A percentile compares a stretch with the other conserved stretches of the same genome.
phyloP scores from a whole-genome alignment of 1,140 invertebrate genomes.

The Drosophila kohkoa region DNA sequence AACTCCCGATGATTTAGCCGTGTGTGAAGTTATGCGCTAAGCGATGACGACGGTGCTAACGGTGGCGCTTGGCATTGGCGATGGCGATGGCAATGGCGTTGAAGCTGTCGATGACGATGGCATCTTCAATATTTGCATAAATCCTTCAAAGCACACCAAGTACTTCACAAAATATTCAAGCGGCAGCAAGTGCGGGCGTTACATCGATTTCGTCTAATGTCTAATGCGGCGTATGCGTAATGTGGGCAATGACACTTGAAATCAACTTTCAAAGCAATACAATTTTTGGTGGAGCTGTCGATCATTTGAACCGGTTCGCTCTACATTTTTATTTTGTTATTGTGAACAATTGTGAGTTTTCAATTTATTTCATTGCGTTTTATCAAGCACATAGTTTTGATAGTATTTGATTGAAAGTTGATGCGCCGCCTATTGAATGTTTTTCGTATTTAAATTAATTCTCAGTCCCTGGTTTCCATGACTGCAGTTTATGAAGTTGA shows the following conservation, averaged over 20 bases:
- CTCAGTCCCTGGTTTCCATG: constrained; percentile 17
- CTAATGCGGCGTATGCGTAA: constrained; percentile 57
- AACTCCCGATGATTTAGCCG: constrained; percentile 30
- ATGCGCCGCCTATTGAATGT: neutral
- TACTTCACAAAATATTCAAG: constrained; percentile 66
- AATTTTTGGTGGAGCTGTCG: neutral
- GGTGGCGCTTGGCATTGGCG: constrained; percentile 34
- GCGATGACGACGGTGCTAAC: constrained; percentile 64
- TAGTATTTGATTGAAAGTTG: neutral
- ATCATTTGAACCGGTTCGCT: constrained; percentile 7
- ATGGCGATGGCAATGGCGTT: neutral
- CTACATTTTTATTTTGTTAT: neutral
- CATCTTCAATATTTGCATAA: constrained; percentile 79
- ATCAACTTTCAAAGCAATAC: constrained; percentile 5
- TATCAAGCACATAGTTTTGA: neutral
- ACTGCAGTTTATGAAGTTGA: constrained; percentile 49
- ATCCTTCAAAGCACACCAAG: constrained; percentile 65
- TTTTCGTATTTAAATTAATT: constrained; percentile 4
- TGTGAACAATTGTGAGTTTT: neutral
- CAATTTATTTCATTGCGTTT: neutral
- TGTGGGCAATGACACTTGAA: constrained; percentile 31
- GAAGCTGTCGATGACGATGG: constrained; percentile 51
- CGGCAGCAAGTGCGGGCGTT: constrained; percentile 34
- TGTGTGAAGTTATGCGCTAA: constrained; percentile 68
- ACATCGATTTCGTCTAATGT: constrained; percentile 45